Percentiles rank a stretch among this genome's conserved stretches.
These are phyloP conservation scores for Danio jaintianensis DNA, from an alignment of 2,797 vertebrate genomes.

Conservation along the genomic window DNA sequence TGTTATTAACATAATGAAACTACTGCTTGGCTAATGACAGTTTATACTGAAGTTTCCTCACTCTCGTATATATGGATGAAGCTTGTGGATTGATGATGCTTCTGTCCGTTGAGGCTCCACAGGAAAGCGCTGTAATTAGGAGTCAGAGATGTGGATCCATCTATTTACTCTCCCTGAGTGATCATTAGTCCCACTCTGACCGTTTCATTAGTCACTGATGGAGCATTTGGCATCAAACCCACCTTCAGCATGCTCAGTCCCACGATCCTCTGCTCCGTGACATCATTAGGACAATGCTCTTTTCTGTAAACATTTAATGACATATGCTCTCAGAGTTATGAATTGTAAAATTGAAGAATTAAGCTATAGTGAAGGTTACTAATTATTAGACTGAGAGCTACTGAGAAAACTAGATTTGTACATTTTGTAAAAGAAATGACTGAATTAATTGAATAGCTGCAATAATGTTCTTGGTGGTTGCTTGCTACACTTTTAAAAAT, in stretches of 20 bases:
- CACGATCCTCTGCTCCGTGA: constrained; percentile 69
- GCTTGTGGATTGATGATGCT: constrained; percentile 67
- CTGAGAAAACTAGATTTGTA: background rate
- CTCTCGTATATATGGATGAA: constrained; percentile 17
- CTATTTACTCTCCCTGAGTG: constrained; percentile 76
- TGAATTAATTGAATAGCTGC: too few relatives aligned
- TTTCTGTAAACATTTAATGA: constrained; percentile 67
- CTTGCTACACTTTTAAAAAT: too few relatives aligned
- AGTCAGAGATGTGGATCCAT: constrained; percentile 78
- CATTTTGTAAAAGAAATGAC: background rate
- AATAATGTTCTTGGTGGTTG: background rate
- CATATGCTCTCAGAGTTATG: background rate
- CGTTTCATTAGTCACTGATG: constrained; percentile 44
- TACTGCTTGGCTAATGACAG: background rate
- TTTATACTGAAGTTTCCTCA: constrained; percentile 15
- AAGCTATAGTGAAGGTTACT: background rate
- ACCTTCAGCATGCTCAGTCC: constrained; percentile 60
- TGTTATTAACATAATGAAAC: background rate
- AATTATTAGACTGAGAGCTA: background rate
- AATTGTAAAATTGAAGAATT: background rate
- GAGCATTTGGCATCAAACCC: constrained; percentile 71
- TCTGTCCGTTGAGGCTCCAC: constrained; percentile 76
- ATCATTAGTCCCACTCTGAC: constrained; percentile 41
- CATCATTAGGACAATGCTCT: constrained; percentile 71
- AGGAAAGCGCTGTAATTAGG: constrained; percentile 79